phyloP scores from a whole-genome alignment of 2,113 vertebrate species.

The Leptodactylus fuscus region DNA sequence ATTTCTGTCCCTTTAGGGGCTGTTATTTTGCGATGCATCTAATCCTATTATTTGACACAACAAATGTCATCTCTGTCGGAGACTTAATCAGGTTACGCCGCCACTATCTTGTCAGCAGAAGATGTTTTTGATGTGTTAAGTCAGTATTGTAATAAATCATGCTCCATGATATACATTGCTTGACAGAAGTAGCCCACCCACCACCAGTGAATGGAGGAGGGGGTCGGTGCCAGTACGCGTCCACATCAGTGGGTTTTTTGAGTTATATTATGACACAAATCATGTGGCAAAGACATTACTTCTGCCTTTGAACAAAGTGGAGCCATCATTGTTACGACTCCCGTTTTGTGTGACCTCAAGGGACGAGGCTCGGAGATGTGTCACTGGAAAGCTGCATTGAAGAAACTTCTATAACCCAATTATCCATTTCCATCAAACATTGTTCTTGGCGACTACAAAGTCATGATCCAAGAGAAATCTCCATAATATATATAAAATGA shows the following conservation, averaged over 20 bases:
- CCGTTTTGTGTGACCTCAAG: neutral
- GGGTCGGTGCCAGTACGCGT: neutral
- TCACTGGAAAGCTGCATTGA: neutral
- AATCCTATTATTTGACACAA: slow-evolving; percentile 53
- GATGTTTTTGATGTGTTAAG: slow-evolving; percentile 25
- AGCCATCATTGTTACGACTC: neutral
- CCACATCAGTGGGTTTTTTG: neutral
- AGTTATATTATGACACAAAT: neutral
- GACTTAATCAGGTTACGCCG: slow-evolving; percentile 43
- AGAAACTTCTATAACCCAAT: neutral
- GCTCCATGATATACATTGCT: neutral
- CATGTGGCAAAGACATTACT: neutral
- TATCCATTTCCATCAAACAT: too few relatives aligned
- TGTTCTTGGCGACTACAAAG: too few relatives aligned
- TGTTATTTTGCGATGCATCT: slow-evolving; percentile 45
- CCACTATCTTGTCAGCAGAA: slow-evolving; percentile 23
- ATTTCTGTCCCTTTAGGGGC: slow-evolving; percentile 40
- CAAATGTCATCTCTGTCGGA: slow-evolving; percentile 39
- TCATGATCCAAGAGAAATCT: too few relatives aligned
- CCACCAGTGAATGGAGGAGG: neutral
- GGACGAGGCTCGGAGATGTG: neutral
- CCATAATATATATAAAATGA: too few relatives aligned
- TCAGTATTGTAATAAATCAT: slow-evolving; percentile 34
- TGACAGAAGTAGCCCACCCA: slow-evolving; percentile 8
- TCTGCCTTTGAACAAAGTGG: neutral